Percentiles rank a stretch among this genome's conserved stretches.
phyloP scores from a whole-genome alignment of 2,797 vertebrate genomes.

The Coendou prehensilis region DNA sequence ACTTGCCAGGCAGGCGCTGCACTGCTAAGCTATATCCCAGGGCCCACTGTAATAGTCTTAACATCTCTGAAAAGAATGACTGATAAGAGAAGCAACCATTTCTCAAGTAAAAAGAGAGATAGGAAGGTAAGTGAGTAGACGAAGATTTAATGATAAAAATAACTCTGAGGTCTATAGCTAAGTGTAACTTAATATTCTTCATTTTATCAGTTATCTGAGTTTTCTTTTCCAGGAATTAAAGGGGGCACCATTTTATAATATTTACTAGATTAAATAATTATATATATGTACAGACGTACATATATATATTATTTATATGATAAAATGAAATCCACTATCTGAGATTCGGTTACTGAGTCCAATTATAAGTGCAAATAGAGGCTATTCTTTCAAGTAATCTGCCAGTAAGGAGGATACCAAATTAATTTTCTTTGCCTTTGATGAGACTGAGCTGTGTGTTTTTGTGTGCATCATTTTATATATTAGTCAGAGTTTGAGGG shows the following conservation, averaged over 20 bases:
- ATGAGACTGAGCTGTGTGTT: conserved; percentile 74
- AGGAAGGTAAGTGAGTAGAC: background rate
- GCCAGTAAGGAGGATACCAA: conserved; percentile 68
- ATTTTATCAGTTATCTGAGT: background rate
- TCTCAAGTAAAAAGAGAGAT: background rate
- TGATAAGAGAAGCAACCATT: background rate
- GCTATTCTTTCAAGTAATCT: conserved; percentile 45
- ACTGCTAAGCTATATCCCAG: too few species aligned
- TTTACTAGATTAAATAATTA: background rate
- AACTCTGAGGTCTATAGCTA: background rate
- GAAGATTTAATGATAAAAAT: background rate
- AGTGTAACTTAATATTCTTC: background rate
- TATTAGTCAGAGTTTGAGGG: conserved; percentile 84
- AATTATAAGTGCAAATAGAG: conserved; percentile 51
- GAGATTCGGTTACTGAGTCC: conserved; percentile 45
- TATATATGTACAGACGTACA: background rate
- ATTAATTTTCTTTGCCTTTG: conserved; percentile 85
- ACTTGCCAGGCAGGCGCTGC: too few species aligned
- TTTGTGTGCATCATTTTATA: conserved; percentile 70
- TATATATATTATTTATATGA: background rate
- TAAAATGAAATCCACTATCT: background rate
- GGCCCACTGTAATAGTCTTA: background rate
- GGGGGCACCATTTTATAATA: background rate
- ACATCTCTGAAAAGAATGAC: background rate
- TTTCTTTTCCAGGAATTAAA: background rate